Evolutionary conservation across 1,140 invertebrate genomes (phyloP).

Genomic region (Dermatophagoides farinae): DNA sequence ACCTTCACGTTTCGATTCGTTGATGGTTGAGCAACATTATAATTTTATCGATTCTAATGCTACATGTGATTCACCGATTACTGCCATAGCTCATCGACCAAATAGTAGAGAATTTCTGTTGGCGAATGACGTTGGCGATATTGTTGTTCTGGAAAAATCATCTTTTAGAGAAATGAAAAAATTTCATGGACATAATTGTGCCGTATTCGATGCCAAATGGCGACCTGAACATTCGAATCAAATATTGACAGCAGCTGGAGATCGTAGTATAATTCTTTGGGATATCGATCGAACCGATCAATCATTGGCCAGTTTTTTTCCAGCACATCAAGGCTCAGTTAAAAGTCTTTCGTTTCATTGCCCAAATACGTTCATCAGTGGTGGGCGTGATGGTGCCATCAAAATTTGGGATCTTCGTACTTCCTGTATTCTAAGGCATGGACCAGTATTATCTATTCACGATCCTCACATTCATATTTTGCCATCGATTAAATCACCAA

Average conservation of each 20-base stretch:
- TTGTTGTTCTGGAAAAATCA: slow-evolving; percentile 37
- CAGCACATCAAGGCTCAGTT: slow-evolving; percentile 20
- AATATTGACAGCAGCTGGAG: slow-evolving; percentile 58
- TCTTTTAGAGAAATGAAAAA: background rate
- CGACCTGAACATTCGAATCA: background rate
- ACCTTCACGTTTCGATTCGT: background rate
- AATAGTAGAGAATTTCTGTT: slow-evolving; percentile 29
- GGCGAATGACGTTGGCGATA: slow-evolving; percentile 59
- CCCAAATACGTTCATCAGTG: slow-evolving; percentile 51
- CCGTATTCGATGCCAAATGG: slow-evolving; percentile 15
- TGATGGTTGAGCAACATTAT: background rate
- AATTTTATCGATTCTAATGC: background rate
- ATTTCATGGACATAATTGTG: slow-evolving; percentile 6
- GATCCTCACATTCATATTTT: slow-evolving; percentile 3
- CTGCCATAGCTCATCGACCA: background rate
- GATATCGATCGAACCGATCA: slow-evolving; percentile 29
- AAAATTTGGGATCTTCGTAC: slow-evolving; percentile 52
- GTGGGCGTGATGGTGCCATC: slow-evolving; percentile 58
- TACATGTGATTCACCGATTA: background rate
- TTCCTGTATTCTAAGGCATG: background rate
- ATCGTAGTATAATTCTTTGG: slow-evolving; percentile 55
- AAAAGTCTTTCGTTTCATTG: slow-evolving; percentile 8
- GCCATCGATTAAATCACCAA: slow-evolving; percentile 1
- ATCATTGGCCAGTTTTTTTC: slow-evolving; percentile 19
- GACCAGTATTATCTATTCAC: background rate